Percentiles rank a stretch among this genome's conserved stretches.
Conservation (phyloP, 2,113 vertebrate species). For the Antigone vipio region DNA sequence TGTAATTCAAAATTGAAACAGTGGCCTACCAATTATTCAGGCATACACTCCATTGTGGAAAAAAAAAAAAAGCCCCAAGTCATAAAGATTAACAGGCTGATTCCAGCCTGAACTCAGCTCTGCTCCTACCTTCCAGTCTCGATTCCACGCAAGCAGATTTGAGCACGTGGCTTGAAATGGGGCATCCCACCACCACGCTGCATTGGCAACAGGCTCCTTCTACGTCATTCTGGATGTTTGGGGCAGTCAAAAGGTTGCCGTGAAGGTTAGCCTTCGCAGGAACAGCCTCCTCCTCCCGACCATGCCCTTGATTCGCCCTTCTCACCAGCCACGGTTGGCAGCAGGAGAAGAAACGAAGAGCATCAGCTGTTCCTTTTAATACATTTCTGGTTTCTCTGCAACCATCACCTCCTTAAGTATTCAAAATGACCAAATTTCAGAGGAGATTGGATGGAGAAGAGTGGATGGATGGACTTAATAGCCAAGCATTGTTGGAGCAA, state of each 20-base stretch:
- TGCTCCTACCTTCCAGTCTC: neutral
- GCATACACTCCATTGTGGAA: neutral
- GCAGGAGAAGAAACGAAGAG: neutral
- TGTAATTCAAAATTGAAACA: neutral
- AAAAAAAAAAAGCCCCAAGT: neutral
- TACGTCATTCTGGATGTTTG: neutral
- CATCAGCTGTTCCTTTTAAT: neutral
- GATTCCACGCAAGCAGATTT: neutral
- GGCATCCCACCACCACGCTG: neutral
- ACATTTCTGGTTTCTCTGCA: neutral
- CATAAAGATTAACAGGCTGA: neutral
- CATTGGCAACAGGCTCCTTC: neutral
- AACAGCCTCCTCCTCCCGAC: neutral
- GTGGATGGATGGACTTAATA: neutral
- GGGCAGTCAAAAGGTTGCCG: neutral
- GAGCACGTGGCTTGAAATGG: accelerated
- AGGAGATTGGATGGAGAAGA: neutral
- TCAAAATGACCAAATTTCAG: neutral
- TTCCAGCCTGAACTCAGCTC: neutral
- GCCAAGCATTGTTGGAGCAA: neutral
- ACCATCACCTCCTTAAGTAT: neutral
- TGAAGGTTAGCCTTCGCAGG: neutral
- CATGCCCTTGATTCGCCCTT: neutral
- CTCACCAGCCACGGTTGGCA: neutral
- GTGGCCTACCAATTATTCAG: neutral